Evolutionary conservation across 92 coral and sea anemone species (phyloP).

Genomic region (Epizoanthus rinbou): DNA sequence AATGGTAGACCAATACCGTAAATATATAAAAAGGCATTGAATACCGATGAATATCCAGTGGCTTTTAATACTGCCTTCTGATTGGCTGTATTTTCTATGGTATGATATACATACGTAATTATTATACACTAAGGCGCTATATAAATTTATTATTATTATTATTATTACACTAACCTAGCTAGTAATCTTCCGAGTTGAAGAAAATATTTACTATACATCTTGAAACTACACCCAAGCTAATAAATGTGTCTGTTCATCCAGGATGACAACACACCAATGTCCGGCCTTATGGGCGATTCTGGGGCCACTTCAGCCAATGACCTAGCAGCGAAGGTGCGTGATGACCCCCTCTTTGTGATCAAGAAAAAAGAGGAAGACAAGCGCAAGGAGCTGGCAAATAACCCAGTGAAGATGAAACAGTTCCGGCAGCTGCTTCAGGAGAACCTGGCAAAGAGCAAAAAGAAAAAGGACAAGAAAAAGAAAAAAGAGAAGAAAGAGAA

Average conservation of each 20-base stretch:
- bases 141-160: no score
- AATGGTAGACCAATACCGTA: no score
- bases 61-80: no score
- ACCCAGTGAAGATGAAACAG: constrained; percentile 98
- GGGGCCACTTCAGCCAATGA: constrained; percentile 78
- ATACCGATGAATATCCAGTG: no score
- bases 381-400: constrained; percentile 84
- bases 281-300: constrained; percentile 74
- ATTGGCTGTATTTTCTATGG: no score
- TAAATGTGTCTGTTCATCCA: not conserved
- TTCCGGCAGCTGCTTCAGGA: constrained; percentile 88
- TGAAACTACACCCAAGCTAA: not conserved
- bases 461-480: constrained; percentile 85
- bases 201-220: not conserved
- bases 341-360: constrained; percentile 93
- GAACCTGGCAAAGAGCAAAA: constrained; percentile 72
- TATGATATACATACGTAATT: no score
- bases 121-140: no score
- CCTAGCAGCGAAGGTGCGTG: constrained; percentile 95
- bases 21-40: no score
- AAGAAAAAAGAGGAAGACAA: constrained; percentile 97
- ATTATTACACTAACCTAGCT: no score
- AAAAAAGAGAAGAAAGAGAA: constrained; percentile 78
- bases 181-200: no score
- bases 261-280: constrained; percentile 77